A percentile compares a stretch with the other conserved stretches of the same genome.
Evolutionary conservation across 2,113 vertebrate species (phyloP).

Genomic region (Hippolais icterina): DNA sequence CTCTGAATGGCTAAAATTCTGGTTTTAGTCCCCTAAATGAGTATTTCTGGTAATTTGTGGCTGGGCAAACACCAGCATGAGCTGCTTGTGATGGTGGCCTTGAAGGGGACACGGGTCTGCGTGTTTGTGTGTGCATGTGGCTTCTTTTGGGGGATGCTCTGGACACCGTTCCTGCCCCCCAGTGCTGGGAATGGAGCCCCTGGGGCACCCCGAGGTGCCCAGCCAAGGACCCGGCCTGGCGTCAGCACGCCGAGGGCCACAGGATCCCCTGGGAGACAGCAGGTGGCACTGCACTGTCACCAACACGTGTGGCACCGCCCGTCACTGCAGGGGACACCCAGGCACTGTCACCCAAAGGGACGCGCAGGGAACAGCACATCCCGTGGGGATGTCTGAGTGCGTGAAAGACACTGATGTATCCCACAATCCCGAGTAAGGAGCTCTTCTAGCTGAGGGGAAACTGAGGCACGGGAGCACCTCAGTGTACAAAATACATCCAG

Average conservation of each 20-base stretch:
- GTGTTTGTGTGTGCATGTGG: not conserved
- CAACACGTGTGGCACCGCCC: not conserved
- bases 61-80: not conserved
- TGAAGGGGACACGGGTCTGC: rapidly evolving
- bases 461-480: not conserved
- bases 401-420: not conserved
- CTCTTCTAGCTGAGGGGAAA: not conserved
- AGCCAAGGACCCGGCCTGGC: rapidly evolving
- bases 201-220: rapidly evolving
- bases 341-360: not conserved
- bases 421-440: rapidly evolving
- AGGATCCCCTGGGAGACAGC: conserved; percentile 22
- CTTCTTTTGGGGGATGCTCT: not conserved
- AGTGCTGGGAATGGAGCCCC: rapidly evolving
- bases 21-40: not conserved
- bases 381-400: rapidly evolving
- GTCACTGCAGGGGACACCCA: not conserved
- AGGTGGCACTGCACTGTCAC: conserved; percentile 58
- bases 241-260: not conserved
- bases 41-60: not conserved
- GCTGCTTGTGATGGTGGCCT: not conserved
- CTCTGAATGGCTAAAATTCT: not conserved
- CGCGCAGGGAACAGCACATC: rapidly evolving
- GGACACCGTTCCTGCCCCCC: not conserved
- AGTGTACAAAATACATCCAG: not conserved